Base-by-base conservation (phyloP, 2,888 invertebrate species). In the Spodoptera littoralis region DNA sequence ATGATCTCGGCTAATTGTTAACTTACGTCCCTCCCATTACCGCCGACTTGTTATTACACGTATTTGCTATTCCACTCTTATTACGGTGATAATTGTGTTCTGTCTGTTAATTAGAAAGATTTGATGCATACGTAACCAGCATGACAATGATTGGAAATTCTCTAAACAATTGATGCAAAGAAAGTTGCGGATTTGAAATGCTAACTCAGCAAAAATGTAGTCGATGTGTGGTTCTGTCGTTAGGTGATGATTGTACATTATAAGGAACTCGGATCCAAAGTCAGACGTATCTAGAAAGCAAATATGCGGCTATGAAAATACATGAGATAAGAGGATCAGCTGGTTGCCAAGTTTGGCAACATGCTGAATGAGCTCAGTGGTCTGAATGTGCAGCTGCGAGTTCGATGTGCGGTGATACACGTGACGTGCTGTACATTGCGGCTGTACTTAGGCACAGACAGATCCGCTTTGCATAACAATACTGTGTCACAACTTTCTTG, bases 401-500 rank as follows among this genome's bases (percentile, higher is more conserved):
- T 62, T 59, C 18, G 46, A 46, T 36, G 11, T 27, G 27, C 52
- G 47, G 24, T n/a, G 59, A 24, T 11, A 65, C 47, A 46, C 18
- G 50, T 51, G 57, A 58, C 62, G 48, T 49, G 63, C 24, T 62
- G 53, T 42, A 55, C 22, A 44, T 18, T 41, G 42, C 49, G 36
- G 46, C 8, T 22, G 70, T 53, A 22, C 46, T 42, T 27, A 13
- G 36, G 54, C 45, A 42, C 43, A 24, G 49, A 57, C 58, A 78
- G 83, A 89, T 90, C 89, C 88, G 88, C 82, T 90, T 91, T 91
- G 91, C 92, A 90, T 91, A 91, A 92, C 88, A 89, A 89, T 88
- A 83, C 80, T 70, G 81, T 86, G 86, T 84, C 87, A 81, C 84
- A 82, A 84, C 87, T 87, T 86, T 85, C 87, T 82, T 86, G 80